Conservation (phyloP, 2,797 vertebrate genomes). For the Ataeniobius toweri region DNA sequence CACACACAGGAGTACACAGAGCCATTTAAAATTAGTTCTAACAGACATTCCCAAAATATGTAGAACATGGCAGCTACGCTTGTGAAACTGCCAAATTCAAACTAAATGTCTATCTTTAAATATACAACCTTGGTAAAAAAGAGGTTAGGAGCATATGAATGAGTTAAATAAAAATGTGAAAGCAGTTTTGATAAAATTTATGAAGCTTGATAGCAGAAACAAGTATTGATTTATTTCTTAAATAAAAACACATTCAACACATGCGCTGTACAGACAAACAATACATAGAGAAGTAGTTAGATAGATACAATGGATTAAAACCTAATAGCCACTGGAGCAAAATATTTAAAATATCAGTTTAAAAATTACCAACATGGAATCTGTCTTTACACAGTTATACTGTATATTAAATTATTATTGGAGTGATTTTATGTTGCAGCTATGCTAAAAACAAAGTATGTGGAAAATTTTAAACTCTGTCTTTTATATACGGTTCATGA, state of each 20-base stretch:
- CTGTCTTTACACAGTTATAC: constrained; percentile 10
- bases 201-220: constrained; percentile 24
- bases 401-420: too few species aligned
- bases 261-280: constrained; percentile 6
- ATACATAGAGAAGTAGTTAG: not conserved
- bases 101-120: constrained; percentile 1
- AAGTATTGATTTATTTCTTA: constrained; percentile 29
- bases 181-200: constrained; percentile 17
- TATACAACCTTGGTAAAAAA: not conserved
- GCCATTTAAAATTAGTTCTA: constrained; percentile 51
- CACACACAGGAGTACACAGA: constrained; percentile 26
- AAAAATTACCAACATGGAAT: constrained; percentile 8
- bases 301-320: not conserved
- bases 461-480: too few species aligned
- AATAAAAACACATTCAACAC: constrained; percentile 11
- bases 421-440: too few species aligned
- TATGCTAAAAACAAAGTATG: too few species aligned
- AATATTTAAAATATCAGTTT: constrained; percentile 2
- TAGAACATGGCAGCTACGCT: constrained; percentile 17
- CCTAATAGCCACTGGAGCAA: not conserved
- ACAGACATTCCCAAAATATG: constrained; percentile 29
- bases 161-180: constrained; percentile 7
- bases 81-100: not conserved
- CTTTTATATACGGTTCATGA: too few species aligned
- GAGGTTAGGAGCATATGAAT: not conserved